These are phyloP conservation scores for Eubasilissa splendida DNA, from an alignment of 2,888 invertebrate species.

Conservation along the genomic window DNA sequence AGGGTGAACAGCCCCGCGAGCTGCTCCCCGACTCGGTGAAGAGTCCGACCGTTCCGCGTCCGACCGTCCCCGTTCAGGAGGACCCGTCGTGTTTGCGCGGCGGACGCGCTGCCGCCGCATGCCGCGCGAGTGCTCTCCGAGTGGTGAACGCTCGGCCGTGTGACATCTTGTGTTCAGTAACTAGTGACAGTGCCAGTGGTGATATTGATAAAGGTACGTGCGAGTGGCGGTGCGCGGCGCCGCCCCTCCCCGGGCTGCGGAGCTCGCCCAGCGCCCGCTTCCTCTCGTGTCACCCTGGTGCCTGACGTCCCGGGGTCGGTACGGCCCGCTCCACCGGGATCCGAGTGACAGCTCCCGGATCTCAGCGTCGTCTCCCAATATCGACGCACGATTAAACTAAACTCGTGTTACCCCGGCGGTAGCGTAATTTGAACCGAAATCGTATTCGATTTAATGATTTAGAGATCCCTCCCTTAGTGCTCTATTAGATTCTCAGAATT, in stretches of 20 bases:
- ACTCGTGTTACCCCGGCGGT: too few species aligned
- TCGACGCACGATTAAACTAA: too few species aligned
- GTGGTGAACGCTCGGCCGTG: constrained; percentile 43
- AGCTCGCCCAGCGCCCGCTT: not conserved
- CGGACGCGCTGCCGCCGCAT: constrained; percentile 45
- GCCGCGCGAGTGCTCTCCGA: constrained; percentile 35
- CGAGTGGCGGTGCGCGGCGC: constrained; percentile 14
- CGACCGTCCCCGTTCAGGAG: not conserved
- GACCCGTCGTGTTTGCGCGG: constrained; percentile 19
- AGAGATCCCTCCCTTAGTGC: constrained; percentile 30
- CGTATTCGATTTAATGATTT: not conserved
- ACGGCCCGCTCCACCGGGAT: too few species aligned
- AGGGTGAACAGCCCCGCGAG: constrained; percentile 43
- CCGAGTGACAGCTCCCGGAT: too few species aligned
- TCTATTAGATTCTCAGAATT: constrained; percentile 36
- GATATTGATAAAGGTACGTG: constrained; percentile 50
- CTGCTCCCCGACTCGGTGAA: constrained; percentile 14
- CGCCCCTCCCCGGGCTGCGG: not conserved
- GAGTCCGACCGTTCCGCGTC: not conserved
- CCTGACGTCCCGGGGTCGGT: not conserved
- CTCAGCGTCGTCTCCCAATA: too few species aligned
- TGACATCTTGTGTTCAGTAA: constrained; percentile 49
- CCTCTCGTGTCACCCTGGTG: not conserved
- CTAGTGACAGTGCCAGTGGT: constrained; percentile 41
- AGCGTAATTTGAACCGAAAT: constrained; percentile 19